Evolutionary conservation across 2,113 vertebrate species (phyloP), one percentile per base, ranked within the genome.

Genomic region (Arenaria interpres): DNA sequence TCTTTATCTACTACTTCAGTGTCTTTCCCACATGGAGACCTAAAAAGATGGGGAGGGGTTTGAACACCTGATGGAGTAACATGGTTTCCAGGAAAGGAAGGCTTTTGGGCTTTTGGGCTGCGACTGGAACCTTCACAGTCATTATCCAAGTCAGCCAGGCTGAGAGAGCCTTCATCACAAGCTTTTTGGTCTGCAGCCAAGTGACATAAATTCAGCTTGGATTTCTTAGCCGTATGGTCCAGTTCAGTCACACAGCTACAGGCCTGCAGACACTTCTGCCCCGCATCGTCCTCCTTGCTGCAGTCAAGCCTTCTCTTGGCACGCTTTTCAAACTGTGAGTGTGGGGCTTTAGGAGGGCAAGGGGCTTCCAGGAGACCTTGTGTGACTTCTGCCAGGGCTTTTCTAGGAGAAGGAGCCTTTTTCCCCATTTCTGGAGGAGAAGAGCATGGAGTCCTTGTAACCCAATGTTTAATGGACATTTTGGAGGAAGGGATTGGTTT

Each of bases 231-330:
- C 1, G 74, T 91, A 0, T 97, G 98, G 69, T 98, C 98, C 28
- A 99, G 98, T 88, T 99, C 99, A 27, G 98, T 96, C 86, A 99
- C 98, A 45, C 99, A 98, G 72, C 90, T 98, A 57, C 98, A 98
- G 4, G 93, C 91, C 56, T 92, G 97, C 25, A 96, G 92, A 54
- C 98, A 99, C 88, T 98, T 95, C 6, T 96, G 92, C 50, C 96
- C 97, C 0, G 2, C 87, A 10, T 89, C 53, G 1, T 96, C 86
- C 7, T 97, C 97, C 67, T 94, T 85, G 43, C 97, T 97, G 2
- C 99, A 98, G 87, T 99, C 99, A 53, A 99, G 98, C 76, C 99
- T 98, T 84, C 99, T 99, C 95, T 99, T 99, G 50, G 98, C 99
- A 69, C 98, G 98, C 20, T 98, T 98, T 79, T 99, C 98, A 22